A percentile compares a stretch with the other conserved stretches of the same genome.
Evolutionary conservation across 2,888 invertebrate species (phyloP).

Genomic region (Cinara cedri): DNA sequence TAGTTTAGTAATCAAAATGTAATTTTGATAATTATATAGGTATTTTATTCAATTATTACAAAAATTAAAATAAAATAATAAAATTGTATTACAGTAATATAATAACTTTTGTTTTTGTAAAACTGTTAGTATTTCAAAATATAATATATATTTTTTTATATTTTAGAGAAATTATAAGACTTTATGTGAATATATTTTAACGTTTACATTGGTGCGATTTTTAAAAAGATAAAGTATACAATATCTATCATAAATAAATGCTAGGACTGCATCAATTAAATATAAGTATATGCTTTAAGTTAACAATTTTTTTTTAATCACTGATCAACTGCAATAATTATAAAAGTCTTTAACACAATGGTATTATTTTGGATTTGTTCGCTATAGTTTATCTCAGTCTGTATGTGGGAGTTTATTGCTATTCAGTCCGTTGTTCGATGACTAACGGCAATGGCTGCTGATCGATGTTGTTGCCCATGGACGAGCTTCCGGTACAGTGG

Average conservation of each 20-base stretch:
- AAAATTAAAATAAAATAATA: slow-evolving; percentile 19
- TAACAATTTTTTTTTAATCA: slow-evolving; percentile 30
- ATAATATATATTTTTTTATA: slow-evolving; percentile 26
- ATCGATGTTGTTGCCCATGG: slow-evolving; percentile 46
- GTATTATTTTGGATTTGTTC: slow-evolving; percentile 47
- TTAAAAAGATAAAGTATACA: slow-evolving; percentile 23
- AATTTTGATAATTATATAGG: slow-evolving; percentile 19
- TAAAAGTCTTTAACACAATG: slow-evolving; percentile 38
- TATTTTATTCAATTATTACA: slow-evolving; percentile 5
- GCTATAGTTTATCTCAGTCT: slow-evolving; percentile 52
- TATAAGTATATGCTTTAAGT: slow-evolving; percentile 44
- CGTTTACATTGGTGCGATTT: slow-evolving; percentile 37
- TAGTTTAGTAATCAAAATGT: slow-evolving; percentile 22
- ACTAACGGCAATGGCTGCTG: slow-evolving; percentile 59
- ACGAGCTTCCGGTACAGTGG: slow-evolving; percentile 50
- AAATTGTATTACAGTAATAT: slow-evolving; percentile 31
- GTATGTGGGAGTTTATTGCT: slow-evolving; percentile 37
- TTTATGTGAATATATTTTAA: slow-evolving; percentile 38
- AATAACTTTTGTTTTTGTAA: slow-evolving; percentile 6
- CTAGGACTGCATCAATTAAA: slow-evolving; percentile 44
- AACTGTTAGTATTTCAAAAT: slow-evolving; percentile 19
- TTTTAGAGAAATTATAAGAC: slow-evolving; percentile 11
- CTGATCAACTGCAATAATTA: not conserved
- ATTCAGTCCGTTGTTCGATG: slow-evolving; percentile 61
- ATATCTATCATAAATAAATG: slow-evolving; percentile 49